Evolutionary conservation across 2,113 vertebrate genomes (phyloP), one percentile per base, ranked within the genome.

Genomic region (Oplegnathus fasciatus): DNA sequence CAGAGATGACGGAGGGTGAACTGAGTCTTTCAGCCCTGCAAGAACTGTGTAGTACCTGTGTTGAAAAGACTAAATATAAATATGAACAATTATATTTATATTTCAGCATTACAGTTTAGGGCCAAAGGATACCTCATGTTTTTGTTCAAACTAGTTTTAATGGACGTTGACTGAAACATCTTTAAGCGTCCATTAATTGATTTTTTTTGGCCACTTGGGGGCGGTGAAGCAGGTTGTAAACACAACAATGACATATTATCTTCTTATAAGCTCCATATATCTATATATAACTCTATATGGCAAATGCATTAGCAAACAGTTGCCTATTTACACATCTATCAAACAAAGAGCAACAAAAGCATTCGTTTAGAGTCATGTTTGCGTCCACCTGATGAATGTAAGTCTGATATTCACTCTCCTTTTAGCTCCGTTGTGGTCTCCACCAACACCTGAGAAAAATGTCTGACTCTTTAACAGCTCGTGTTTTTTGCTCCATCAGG

Each of bases 1-100:
- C 73, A 11, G 66, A 55, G 65, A 80, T 67, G 76, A 85, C 71
- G 60, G 42, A 77, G 75, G 61, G 61, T 58, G 46, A 67, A 52
- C 24, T 26, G 48, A 55, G 83, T 57, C 44, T 37, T 65, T 72
- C 68, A 82, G 82, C 26, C 44, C n/a, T 30, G 18, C 64, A 67
- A 60, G 76, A 80, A 52, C n/a, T 15, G 26, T 52, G 75, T 32
- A 28, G 76, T n/a, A 44, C 26, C 52, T 68, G 55, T 30, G 75
- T 30, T 83, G 44, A 75, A 77, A 67, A 70, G 10, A 14, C 34
- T 67, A 18, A n/a, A 14, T 0, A 0, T 60, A 18, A 62, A 77
- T 52, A 55, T 61, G 8, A 80, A 74, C 65, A 72, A 34, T 76
- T 72, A 32, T 22, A 76, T 73, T 70, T 52, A 37, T 72, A 62